A percentile compares a stretch with the other conserved stretches of the same genome.
Evolutionary conservation across 2,888 invertebrate species (phyloP).

Genomic region (Aphodius sticticus): DNA sequence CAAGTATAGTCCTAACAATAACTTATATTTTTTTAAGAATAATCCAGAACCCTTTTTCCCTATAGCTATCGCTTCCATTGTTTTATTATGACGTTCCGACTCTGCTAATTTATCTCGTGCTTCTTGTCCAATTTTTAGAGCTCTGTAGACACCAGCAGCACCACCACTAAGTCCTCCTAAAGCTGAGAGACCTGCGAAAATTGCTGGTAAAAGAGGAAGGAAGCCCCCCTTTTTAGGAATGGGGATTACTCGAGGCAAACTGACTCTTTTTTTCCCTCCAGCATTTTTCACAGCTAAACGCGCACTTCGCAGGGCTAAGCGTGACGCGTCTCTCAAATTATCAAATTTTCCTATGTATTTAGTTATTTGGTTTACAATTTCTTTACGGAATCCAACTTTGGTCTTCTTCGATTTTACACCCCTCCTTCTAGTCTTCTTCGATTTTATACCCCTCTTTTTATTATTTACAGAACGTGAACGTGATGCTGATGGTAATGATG

Average conservation of each 20-base stretch:
- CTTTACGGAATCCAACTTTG: too few relatives aligned
- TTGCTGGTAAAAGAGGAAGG: conserved; percentile 44
- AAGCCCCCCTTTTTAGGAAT: conserved; percentile 43
- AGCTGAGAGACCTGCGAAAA: conserved; percentile 46
- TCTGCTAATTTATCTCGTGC: conserved; percentile 44
- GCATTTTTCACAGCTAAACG: conserved; percentile 29
- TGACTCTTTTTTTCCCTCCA: conserved; percentile 29
- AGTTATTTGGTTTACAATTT: too few relatives aligned
- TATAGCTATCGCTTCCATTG: conserved; percentile 47
- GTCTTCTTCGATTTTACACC: too few relatives aligned
- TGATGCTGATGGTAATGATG: too few relatives aligned
- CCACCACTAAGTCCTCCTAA: conserved; percentile 44
- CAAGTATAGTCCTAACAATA: conserved; percentile 43
- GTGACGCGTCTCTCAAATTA: conserved; percentile 19
- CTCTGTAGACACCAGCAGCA: conserved; percentile 45
- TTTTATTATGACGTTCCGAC: conserved; percentile 45
- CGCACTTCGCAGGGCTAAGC: conserved; percentile 27
- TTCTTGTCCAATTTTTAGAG: conserved; percentile 43
- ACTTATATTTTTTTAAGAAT: conserved; percentile 45
- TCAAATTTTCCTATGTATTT: conserved; percentile 6
- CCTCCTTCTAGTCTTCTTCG: conserved; percentile 7
- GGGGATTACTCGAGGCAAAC: conserved; percentile 29
- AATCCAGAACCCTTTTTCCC: conserved; percentile 45
- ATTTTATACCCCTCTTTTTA: neutral
- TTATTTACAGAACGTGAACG: too few relatives aligned